phyloP scores from a whole-genome alignment of 1,140 invertebrate species.

The Pachypeltis micranthus region DNA sequence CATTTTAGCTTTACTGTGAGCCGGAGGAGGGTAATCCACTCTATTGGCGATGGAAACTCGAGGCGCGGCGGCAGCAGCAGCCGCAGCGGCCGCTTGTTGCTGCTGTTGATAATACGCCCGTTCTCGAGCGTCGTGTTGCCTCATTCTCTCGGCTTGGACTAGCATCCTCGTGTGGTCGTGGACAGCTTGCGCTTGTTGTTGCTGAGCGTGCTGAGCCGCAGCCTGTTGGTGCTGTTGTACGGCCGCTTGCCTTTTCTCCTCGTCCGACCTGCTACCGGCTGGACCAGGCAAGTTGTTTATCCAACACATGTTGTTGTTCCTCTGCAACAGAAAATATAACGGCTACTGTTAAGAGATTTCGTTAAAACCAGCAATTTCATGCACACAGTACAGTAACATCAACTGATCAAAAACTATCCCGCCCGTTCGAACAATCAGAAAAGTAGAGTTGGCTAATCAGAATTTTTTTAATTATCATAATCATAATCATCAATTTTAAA shows the following conservation, averaged over 20 bases:
- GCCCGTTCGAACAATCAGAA: too few species aligned
- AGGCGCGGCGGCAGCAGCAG: background rate
- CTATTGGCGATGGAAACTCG: conserved; percentile 6
- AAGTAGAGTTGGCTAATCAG: too few species aligned
- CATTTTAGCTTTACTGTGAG: conserved; percentile 39
- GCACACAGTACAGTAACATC: too few species aligned
- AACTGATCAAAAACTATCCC: too few species aligned
- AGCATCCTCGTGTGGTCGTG: conserved; percentile 13
- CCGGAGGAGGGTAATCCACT: conserved; percentile 43
- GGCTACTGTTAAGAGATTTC: too few species aligned
- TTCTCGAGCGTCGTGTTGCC: background rate
- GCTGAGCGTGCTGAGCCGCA: conserved; percentile 6
- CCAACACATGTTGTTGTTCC: conserved; percentile 15
- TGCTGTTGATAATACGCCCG: conserved; percentile 5
- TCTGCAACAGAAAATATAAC: conserved; percentile 14
- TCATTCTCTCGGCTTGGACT: conserved; percentile 6
- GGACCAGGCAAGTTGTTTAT: conserved; percentile 18
- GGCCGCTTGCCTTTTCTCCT: conserved; percentile 4
- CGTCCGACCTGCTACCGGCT: conserved; percentile 1
- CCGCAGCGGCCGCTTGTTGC: background rate
- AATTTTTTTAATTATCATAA: too few species aligned
- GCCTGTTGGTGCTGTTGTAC: conserved; percentile 1
- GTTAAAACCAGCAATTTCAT: too few species aligned
- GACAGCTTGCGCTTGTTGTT: conserved; percentile 13
- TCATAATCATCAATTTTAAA: too few species aligned